phyloP scores from a whole-genome alignment of 2,888 invertebrate species.

The Eretmocerus hayati region DNA sequence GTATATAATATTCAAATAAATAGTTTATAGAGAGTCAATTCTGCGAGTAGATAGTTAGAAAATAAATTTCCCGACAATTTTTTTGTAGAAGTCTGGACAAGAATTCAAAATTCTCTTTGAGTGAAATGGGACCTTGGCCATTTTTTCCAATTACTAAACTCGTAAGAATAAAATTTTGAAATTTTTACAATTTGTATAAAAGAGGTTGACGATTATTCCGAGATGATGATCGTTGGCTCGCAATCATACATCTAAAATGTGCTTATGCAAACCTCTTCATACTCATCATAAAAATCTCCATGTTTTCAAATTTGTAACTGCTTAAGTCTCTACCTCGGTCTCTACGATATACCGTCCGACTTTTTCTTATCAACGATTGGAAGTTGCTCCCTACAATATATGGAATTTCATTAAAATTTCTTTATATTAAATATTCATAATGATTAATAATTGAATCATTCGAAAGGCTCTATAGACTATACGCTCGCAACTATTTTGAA shows the following conservation, averaged over 20 bases:
- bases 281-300: background rate
- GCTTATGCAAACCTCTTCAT: background rate
- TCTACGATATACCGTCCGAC: conserved; percentile 15
- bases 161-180: too few species aligned
- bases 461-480: conserved; percentile 21
- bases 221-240: too few species aligned
- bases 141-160: too few species aligned
- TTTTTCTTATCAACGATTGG: conserved; percentile 15
- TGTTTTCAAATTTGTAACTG: conserved; percentile 1
- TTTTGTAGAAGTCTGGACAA: too few species aligned
- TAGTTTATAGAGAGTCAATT: too few species aligned
- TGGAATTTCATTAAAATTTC: conserved; percentile 4
- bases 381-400: conserved; percentile 11
- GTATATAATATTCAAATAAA: conserved; percentile 2
- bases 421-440: conserved; percentile 13
- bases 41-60: too few species aligned
- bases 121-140: too few species aligned
- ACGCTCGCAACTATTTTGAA: conserved; percentile 29
- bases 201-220: too few species aligned
- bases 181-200: too few species aligned
- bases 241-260: background rate
- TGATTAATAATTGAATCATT: conserved; percentile 22
- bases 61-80: too few species aligned
- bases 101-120: too few species aligned
- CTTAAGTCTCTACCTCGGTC: conserved; percentile 4